Base-by-base conservation (phyloP, 2,113 vertebrate genomes). In the Tachycineta bicolor region DNA sequence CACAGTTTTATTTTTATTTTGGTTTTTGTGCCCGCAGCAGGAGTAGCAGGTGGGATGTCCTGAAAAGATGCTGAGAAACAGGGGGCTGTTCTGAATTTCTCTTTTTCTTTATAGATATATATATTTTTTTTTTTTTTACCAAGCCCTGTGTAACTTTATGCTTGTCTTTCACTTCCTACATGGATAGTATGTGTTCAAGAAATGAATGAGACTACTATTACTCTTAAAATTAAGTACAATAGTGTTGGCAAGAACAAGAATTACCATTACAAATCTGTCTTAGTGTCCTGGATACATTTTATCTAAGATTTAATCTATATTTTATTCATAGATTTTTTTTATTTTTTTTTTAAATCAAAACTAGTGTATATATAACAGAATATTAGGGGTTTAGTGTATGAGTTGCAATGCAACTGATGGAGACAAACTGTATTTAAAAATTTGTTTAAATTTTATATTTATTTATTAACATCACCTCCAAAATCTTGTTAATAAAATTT, bases 21-120 rank as follows among this genome's bases (percentile, higher is more conserved):
- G 3, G 12, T 89, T 92, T 94, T 71, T 85, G 46, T 71, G 25
- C 39, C 65, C 74, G 26, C 43, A 89, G 73, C 73, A 93, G 83
- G 62, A 43, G 75, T 91, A 87, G 83, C 91, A 95, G 87, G 78
- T 94, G 93, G 79, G 37, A 28, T 24, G 16, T 89, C 58, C 79
- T 84, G 55, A 86, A 90, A 53, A 43, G 87, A 87, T 74, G 26
- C 19, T 63, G 64, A 78, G 44, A 84, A 83, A 92, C 18, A 90
- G 93, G 69, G 4, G 2, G 1, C 7, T 4, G 1, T 76, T 89
- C 52, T 96, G 52, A 78, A 64, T 71, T 47, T 41, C 28, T 75
- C 22, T 16, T 50, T 65, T 25, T 37, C 22, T 93, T 75, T 60
- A 41, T 37, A 37, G 37, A 37, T 37, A 37, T 37, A 37, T 43